Evolutionary conservation across 2,797 vertebrate genomes (phyloP), one percentile per base, ranked within the genome.

Genomic region (Sebastes steindachneri): DNA sequence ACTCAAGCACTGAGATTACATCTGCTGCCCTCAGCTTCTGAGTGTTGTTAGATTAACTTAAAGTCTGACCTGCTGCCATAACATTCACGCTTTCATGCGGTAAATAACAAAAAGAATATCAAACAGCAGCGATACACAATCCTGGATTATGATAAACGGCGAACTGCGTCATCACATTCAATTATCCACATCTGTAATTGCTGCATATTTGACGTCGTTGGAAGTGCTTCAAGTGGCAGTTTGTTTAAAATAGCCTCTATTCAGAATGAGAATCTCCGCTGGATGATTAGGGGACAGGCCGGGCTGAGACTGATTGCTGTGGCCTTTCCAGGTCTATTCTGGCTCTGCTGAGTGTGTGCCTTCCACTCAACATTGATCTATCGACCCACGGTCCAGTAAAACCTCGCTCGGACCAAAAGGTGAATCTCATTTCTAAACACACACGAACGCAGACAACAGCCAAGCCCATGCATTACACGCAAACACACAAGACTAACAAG

Each of bases 261-360:
- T 91, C 82, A 90, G 48, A 82, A 80, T 78, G 79, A 93, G 87
- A 91, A 87, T 87, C 87, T 89, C 89, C 55, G 26, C 73, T 68
- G 86, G 89, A 87, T 91, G 92, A 93, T 92, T 91, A 93, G 88
- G 89, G 84, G 89, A 93, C 92, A 73, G 77, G 71, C 84, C 69
- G 4, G 66, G 80, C 84, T 79, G 73, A 93, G 92, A 95, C 92
- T 93, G 94, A 94, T 94, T 90, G 89, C 90, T 6, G 83, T 93
- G 94, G 92, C 93, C 93, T 95, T 94, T 95, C 79, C 88, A 80
- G 75, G 88, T 92, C 90, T 91, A 94, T 94, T 93, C 89, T 92
- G 82, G 86, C 94, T 91, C 77, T 93, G 93, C 93, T 92, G 93
- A 94, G 92, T 93, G 91, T 88, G 89, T 93, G 86, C 88, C 91